Percentiles rank a stretch among this genome's conserved stretches.
These are phyloP conservation scores for Synergus japonicus DNA, from an alignment of 2,888 invertebrate genomes.

Conservation along the genomic window DNA sequence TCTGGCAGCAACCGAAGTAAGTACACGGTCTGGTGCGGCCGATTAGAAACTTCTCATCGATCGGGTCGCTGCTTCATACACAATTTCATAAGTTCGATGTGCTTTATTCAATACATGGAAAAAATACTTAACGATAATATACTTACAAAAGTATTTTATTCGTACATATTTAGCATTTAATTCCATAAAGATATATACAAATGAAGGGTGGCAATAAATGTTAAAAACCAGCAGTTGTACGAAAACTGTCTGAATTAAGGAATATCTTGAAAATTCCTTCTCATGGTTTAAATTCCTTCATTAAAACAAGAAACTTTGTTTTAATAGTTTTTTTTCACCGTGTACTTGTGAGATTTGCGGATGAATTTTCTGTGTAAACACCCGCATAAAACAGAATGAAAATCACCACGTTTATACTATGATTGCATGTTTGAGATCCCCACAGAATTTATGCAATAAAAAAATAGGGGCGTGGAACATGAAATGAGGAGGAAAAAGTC, in stretches of 20 bases:
- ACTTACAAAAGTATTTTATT: not conserved
- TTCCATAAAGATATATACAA: not conserved
- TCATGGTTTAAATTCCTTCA: no score
- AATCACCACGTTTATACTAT: not conserved
- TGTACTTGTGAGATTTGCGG: not conserved
- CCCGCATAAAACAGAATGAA: not conserved
- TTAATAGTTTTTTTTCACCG: not conserved
- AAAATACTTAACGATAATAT: not conserved
- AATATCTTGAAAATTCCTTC: no score
- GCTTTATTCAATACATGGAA: not conserved
- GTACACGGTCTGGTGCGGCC: constrained; percentile 17
- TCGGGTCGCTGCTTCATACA: not conserved
- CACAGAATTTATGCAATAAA: not conserved
- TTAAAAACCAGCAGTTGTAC: no score
- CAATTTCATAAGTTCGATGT: constrained; percentile 12
- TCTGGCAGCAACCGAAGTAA: not conserved
- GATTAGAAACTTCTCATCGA: constrained; percentile 18
- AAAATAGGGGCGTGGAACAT: not conserved
- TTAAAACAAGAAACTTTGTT: not conserved
- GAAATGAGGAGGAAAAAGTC: not conserved
- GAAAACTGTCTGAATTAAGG: no score
- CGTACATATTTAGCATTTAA: not conserved
- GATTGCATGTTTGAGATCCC: not conserved
- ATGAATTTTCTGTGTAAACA: not conserved
- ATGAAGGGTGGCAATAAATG: no score